Evolutionary conservation across 2,113 vertebrate species (phyloP).

Genomic region (zebrafish (Danio rerio)): DNA sequence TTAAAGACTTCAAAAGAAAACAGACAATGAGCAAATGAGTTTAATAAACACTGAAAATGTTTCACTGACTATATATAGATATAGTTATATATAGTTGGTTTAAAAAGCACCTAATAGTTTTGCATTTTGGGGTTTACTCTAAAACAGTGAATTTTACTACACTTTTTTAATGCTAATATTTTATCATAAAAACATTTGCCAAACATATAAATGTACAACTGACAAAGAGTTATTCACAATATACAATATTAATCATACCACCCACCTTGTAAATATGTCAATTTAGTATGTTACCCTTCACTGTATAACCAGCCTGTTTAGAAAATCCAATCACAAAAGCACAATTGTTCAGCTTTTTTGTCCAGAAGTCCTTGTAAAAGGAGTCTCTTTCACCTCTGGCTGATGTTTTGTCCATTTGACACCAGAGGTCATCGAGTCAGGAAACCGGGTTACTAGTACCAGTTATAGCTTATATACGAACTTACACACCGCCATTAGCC

Average conservation of each 20-base stretch:
- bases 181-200: background rate
- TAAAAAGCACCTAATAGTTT: too few species aligned
- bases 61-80: too few species aligned
- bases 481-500: constrained; percentile 94
- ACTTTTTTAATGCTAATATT: too few species aligned
- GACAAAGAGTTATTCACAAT: background rate
- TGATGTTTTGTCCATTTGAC: constrained; percentile 89
- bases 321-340: constrained; percentile 22
- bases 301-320: background rate
- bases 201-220: background rate
- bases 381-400: constrained; percentile 69
- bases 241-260: background rate
- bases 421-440: constrained; percentile 92
- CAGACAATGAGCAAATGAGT: too few species aligned
- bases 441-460: constrained; percentile 83
- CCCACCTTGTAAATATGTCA: background rate
- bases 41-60: too few species aligned
- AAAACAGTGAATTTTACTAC: too few species aligned
- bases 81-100: too few species aligned
- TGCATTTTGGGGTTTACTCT: too few species aligned
- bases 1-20: too few species aligned
- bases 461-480: constrained; percentile 89
- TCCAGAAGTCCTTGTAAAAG: constrained; percentile 7
- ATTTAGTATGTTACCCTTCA: background rate
- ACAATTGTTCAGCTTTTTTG: constrained; percentile 29